phyloP scores from a whole-genome alignment of 2,888 invertebrate genomes.

The Eilema griseolum region DNA sequence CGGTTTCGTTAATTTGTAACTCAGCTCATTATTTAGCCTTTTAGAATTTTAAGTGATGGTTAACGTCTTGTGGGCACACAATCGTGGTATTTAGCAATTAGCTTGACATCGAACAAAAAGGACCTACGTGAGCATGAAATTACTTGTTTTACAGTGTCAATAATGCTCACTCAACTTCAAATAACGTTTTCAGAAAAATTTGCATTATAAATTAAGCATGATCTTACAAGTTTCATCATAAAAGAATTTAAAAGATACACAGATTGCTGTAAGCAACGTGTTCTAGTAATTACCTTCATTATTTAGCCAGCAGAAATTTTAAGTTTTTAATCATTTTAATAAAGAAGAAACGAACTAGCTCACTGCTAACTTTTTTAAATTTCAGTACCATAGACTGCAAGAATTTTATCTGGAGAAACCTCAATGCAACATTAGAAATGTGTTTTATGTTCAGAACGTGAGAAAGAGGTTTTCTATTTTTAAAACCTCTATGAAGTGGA shows the following conservation, averaged over 20 bases:
- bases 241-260: background rate
- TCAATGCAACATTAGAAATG: conserved; percentile 31
- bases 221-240: background rate
- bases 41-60: conserved; percentile 5
- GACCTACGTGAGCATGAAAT: background rate
- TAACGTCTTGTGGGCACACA: conserved; percentile 1
- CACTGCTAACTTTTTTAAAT: background rate
- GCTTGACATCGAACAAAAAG: background rate
- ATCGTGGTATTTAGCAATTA: background rate
- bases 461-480: conserved; percentile 38
- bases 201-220: background rate
- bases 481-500: conserved; percentile 33
- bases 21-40: conserved; percentile 7
- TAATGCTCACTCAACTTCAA: background rate
- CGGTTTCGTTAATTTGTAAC: conserved; percentile 2
- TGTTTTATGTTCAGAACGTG: conserved; percentile 45
- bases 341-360: conserved; percentile 7
- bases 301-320: background rate
- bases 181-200: background rate
- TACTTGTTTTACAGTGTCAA: background rate
- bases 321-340: conserved; percentile 4
- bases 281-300: background rate
- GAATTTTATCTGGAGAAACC: conserved; percentile 29
- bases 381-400: background rate
- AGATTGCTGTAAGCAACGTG: background rate